A percentile compares a stretch with the other conserved stretches of the same genome.
Evolutionary conservation across 2,888 invertebrate genomes (phyloP).

Genomic region (Meghimatium bilineatum): DNA sequence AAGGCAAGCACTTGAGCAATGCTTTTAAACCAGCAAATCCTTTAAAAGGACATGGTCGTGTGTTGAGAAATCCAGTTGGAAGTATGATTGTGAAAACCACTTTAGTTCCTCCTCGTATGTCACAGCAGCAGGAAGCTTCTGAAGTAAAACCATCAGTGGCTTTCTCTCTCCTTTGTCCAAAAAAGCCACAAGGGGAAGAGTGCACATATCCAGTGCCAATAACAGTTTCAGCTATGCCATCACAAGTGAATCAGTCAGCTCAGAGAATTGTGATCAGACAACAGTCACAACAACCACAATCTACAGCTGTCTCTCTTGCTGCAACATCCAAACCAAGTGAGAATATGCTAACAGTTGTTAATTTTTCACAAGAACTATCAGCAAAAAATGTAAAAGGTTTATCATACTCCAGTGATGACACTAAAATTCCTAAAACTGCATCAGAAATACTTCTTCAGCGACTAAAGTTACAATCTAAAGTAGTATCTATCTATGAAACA

Average conservation of each 20-base stretch:
- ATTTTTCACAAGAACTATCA: constrained; percentile 23
- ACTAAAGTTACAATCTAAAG: constrained; percentile 21
- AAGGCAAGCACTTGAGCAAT: constrained; percentile 8
- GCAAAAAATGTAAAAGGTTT: background rate
- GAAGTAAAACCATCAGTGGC: background rate
- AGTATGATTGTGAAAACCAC: constrained; percentile 35
- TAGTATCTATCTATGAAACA: background rate
- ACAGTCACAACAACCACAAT: background rate
- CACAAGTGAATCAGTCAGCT: background rate
- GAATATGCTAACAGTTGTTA: background rate
- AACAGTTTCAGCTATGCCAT: background rate
- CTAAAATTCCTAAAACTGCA: constrained; percentile 23
- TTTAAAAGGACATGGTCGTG: constrained; percentile 38
- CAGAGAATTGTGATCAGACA: constrained; percentile 28
- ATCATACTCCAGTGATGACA: background rate
- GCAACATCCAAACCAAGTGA: background rate
- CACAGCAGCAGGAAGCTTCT: constrained; percentile 10
- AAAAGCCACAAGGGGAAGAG: background rate
- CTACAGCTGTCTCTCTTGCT: background rate
- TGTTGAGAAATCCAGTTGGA: constrained; percentile 22
- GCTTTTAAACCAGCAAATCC: constrained; percentile 22
- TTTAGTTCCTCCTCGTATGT: constrained; percentile 6
- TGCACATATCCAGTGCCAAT: background rate
- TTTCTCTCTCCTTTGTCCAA: constrained; percentile 25
- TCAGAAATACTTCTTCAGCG: constrained; percentile 35